Evolutionary conservation across 2,113 vertebrate species (phyloP), one percentile per base, ranked within the genome.

Genomic region (Noctilio leporinus): DNA sequence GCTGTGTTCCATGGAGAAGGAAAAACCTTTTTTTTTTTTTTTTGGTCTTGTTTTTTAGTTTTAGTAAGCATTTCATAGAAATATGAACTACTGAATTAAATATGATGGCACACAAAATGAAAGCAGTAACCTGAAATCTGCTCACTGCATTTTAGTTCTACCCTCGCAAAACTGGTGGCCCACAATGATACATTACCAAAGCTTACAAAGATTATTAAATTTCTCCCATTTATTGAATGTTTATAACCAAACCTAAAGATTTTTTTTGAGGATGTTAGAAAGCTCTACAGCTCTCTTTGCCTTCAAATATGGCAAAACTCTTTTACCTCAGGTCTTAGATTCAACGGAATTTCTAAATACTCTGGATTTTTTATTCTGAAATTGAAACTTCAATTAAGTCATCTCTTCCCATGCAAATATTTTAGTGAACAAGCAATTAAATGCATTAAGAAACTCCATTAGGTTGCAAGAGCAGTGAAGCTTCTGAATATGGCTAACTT

Each of bases 61-160:
- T 92, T 94, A 90, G 24, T 40, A 91, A 94, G 45, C 55, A 90
- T 69, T 91, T 87, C 82, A 86, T 24, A 96, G 94, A 97, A 96
- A 91, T 73, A 94, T 89, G 70, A 70, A 93, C 53, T 65, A 59
- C 80, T 51, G 73, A 95, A 96, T 95, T 91, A 91, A 95, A 97
- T 35, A 55, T 92, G 72, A 93, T 57, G 38, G 76, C 49, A 93
- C 59, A 95, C 45, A 88, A 97, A 97, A 94, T 82, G 59, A 94
- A 80, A 95, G 62, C 12, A 87, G 51, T 84, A 78, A 55, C 70
- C 89, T 88, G 75, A 67, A 94, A 95, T 93, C 84, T 88, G 43
- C 85, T 78, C 75, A 82, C 57, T 26, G 9, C 33, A 72, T 82
- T 92, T 92, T 77, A 70, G 45, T 89, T 67, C n/a, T n/a, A 35